These are phyloP conservation scores for Zaprionus africanus DNA, from an alignment of 1,140 invertebrate species.

Conservation along the genomic window DNA sequence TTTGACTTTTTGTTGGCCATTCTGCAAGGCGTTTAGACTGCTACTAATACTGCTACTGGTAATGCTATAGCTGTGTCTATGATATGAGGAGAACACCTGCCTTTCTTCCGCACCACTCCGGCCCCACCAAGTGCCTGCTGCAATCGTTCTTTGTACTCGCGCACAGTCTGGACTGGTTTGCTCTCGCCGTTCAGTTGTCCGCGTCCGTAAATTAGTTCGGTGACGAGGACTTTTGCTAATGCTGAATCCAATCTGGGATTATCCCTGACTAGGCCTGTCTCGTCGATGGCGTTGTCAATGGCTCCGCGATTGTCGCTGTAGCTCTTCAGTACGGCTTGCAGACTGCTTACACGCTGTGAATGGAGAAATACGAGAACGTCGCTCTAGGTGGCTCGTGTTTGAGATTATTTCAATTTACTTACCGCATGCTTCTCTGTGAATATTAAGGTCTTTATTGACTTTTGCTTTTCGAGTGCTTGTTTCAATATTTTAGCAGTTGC, in stretches of 20 bases:
- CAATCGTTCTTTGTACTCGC: slow-evolving; percentile 87
- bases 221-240: slow-evolving; percentile 90
- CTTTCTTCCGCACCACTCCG: slow-evolving; percentile 46
- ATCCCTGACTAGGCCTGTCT: slow-evolving; percentile 87
- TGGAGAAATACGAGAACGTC: slow-evolving; percentile 9
- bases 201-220: slow-evolving; percentile 93
- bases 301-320: slow-evolving; percentile 88
- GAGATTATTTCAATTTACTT: slow-evolving; percentile 55
- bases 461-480: slow-evolving; percentile 88
- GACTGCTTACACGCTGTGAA: slow-evolving; percentile 60
- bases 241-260: slow-evolving; percentile 89
- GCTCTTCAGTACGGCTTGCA: slow-evolving; percentile 88
- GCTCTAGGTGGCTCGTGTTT: not conserved
- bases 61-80: slow-evolving; percentile 23
- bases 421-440: slow-evolving; percentile 89
- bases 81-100: slow-evolving; percentile 52
- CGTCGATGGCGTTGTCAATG: slow-evolving; percentile 88
- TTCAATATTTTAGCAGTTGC: slow-evolving; percentile 86
- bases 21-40: not conserved
- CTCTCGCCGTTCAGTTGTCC: slow-evolving; percentile 87
- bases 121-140: slow-evolving; percentile 77
- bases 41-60: slow-evolving; percentile 59
- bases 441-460: slow-evolving; percentile 89
- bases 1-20: slow-evolving; percentile 67
- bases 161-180: slow-evolving; percentile 89